A percentile compares a stretch with the other conserved stretches of the same genome.
Evolutionary conservation across 2,888 invertebrate species (phyloP).

Genomic region (Plebejus melissa): DNA sequence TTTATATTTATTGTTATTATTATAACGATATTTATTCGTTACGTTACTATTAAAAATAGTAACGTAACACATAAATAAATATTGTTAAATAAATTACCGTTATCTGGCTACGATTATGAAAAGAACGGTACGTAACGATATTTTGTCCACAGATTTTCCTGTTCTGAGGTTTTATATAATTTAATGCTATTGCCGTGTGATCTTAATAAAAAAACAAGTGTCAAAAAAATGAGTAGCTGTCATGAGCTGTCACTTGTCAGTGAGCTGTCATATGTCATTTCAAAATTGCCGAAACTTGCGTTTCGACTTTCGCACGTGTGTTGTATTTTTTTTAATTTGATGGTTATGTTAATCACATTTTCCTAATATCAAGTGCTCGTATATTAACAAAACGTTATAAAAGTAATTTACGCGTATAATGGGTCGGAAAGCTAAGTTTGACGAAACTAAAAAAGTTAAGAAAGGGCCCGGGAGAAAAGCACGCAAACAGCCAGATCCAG

Average conservation of each 20-base stretch:
- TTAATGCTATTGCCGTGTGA: too few species aligned
- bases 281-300: background rate
- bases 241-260: too few species aligned
- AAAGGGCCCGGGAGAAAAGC: slow-evolving; percentile 93
- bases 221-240: background rate
- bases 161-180: too few species aligned
- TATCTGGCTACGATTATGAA: too few species aligned
- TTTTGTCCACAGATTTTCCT: too few species aligned
- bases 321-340: slow-evolving; percentile 5
- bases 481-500: slow-evolving; percentile 91
- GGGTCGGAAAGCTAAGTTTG: slow-evolving; percentile 92
- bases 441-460: slow-evolving; percentile 83
- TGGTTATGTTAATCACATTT: slow-evolving; percentile 22
- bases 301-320: slow-evolving; percentile 13
- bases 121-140: too few species aligned
- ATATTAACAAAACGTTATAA: background rate
- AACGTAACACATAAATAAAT: too few species aligned
- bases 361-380: background rate
- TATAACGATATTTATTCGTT: too few species aligned
- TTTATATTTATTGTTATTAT: too few species aligned
- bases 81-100: too few species aligned
- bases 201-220: background rate
- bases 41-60: too few species aligned
- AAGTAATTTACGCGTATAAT: slow-evolving; percentile 61
- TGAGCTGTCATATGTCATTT: too few species aligned